Base-by-base conservation (phyloP, 2,888 invertebrate species). In the Sinelater perroti region DNA sequence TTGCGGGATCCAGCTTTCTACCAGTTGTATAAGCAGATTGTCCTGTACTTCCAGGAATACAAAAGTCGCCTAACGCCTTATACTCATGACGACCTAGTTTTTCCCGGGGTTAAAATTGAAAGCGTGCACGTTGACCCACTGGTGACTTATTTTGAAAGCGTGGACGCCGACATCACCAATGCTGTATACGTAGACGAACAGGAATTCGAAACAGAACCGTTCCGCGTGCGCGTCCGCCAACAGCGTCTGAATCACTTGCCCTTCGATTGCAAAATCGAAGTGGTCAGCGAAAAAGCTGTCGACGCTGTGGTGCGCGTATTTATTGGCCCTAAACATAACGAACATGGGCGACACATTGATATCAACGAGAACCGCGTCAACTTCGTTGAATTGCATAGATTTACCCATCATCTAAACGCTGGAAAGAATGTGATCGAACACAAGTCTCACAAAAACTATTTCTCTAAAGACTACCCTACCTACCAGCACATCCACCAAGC, bases 1-100 rank as follows among this genome's bases (percentile, higher is more conserved):
- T 76, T 87, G 14, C 83, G 87, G 47, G 90, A 90, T 68, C 89
- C 89, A 4, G 85, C 84, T 20, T 88, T 87, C 81, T 90, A 85
- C 77, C 83, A 85, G 72, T 80, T 89, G 52, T 83, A 80, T 81
- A 86, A 87, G 71, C 83, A 83, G 60, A 80, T 88, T 60, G 73
- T 82, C 17, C 74, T 79, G 26, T 76, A 87, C 42, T 87, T 87
- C 82, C 76, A 80, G 42, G 72, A 78, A 59, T 88, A 86, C 82
- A 83, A 85, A 65, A 69, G 81, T 59, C 75, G 82, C 36, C 77
- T 89, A 21, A 82, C 83, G 28, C 70, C 78, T 0, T 89, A 91
- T 81, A 85, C 81, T 49, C 78, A 76, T 53, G 82, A 86, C 61
- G 84, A 89, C 60, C 77, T 90, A 26, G 68, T 80, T 36, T 76